Evolutionary conservation across 2,797 vertebrate species (phyloP), one percentile per base, ranked within the genome.

Genomic region (Echeneis naucrates): DNA sequence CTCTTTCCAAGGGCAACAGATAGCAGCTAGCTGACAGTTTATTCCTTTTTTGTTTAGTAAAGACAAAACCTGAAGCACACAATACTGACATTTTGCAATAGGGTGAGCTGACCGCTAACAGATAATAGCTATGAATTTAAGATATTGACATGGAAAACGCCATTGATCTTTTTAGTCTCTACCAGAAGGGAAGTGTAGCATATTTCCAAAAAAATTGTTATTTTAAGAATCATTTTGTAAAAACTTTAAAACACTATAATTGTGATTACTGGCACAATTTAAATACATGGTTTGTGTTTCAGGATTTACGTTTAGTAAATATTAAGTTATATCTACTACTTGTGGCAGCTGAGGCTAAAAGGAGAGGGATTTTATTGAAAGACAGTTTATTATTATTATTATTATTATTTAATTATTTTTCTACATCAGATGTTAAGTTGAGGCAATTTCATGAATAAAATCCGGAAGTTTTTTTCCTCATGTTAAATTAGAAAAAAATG

Each of bases 361-460:
- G n/a, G 33, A 47, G 32, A 44, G 63, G 30, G 56, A 69, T 44
- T 64, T 53, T 52, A 71, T 57, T 53, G 50, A 69, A 68, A 52
- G 45, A 83, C 59, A 45, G 44, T n/a, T n/a, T n/a, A n/a, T n/a
- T n/a, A n/a, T n/a, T n/a, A n/a, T n/a, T n/a, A n/a, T n/a, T n/a
- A n/a, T n/a, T n/a, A n/a, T n/a, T n/a, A n/a, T n/a, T n/a, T n/a
- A n/a, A n/a, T n/a, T n/a, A 44, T 30, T 65, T 67, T 51, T 67
- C 75, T 81, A 68, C 80, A 87, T 80, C 82, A 68, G 45, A 60
- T 45, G 57, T 47, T 78, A 80, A 85, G 47, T 75, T 65, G 63
- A 77, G 68, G 80, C 55, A 68, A 88, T 75, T 83, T 71, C 55
- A 73, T 59, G 37, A 71, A 86, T 81, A 63, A 71, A 76, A 71